A percentile compares a stretch with the other conserved stretches of the same genome.
Evolutionary conservation across 2,888 invertebrate genomes (phyloP).

Genomic region (Isotomurus palustris): DNA sequence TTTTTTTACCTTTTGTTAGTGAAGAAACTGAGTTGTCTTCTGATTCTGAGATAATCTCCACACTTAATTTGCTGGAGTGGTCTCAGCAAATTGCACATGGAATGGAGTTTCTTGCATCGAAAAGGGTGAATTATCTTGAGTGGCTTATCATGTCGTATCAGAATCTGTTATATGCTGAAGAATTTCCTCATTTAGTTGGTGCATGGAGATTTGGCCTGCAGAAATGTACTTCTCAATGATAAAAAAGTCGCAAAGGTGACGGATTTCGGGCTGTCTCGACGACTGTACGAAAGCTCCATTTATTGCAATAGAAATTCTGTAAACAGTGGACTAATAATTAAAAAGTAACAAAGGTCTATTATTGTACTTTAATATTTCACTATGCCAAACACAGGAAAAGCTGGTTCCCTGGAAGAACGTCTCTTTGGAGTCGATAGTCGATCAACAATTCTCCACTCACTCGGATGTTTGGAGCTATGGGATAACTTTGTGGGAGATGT

Average conservation of each 20-base stretch:
- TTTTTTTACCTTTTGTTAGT: too few relatives aligned
- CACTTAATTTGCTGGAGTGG: neutral
- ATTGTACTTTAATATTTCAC: too few relatives aligned
- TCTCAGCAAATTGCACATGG: neutral
- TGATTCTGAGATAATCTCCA: neutral
- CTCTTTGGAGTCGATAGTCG: neutral
- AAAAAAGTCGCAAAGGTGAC: neutral
- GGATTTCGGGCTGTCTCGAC: constrained; percentile 7
- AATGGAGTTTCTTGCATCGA: neutral
- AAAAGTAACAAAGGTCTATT: too few relatives aligned
- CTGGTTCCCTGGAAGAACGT: constrained; percentile 2
- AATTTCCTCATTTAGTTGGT: constrained; percentile 2
- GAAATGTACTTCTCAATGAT: constrained; percentile 1
- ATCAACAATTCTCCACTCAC: neutral
- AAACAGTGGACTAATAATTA: too few relatives aligned
- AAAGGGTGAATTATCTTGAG: too few relatives aligned
- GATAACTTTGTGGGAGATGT: neutral
- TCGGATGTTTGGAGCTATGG: constrained; percentile 5
- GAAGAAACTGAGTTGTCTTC: too few relatives aligned
- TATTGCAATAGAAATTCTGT: too few relatives aligned
- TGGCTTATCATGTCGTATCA: too few relatives aligned
- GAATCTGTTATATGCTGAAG: too few relatives aligned
- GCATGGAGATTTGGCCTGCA: constrained; percentile 6
- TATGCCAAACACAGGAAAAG: too few relatives aligned
- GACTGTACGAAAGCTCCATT: neutral